A percentile compares a stretch with the other conserved stretches of the same genome.
phyloP scores from a whole-genome alignment of 2,113 vertebrate species.

The Actinemys pallida region DNA sequence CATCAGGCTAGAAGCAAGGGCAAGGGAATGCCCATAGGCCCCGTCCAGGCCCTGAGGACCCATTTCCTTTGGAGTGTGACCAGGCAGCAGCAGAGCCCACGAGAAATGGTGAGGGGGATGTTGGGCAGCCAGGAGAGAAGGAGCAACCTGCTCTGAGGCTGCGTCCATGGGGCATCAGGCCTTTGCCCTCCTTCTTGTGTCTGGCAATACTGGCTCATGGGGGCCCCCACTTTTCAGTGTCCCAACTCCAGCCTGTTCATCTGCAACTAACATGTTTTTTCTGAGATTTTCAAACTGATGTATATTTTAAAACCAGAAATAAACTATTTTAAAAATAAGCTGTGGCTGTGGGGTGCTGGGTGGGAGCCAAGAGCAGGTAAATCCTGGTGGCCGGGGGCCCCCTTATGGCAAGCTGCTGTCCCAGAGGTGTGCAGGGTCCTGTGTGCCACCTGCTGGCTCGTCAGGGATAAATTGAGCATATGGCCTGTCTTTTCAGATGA shows the following conservation, averaged over 20 bases:
- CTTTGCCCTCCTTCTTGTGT: not conserved
- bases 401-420: accelerated
- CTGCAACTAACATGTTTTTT: constrained; percentile 85
- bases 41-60: not conserved
- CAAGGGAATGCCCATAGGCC: not conserved
- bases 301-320: constrained; percentile 96
- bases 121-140: not conserved
- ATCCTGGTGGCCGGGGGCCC: not conserved
- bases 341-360: not conserved
- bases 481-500: not conserved
- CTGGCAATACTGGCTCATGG: constrained; percentile 46
- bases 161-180: not conserved
- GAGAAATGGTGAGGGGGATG: not conserved
- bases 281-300: constrained; percentile 90
- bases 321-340: constrained; percentile 94
- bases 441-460: not conserved
- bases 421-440: not conserved
- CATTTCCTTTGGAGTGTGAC: not conserved
- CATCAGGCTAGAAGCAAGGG: not conserved
- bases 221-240: constrained; percentile 35
- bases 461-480: accelerated
- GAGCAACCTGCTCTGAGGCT: not conserved
- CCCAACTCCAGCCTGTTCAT: constrained; percentile 89
- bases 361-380: accelerated
- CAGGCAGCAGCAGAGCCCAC: not conserved